A percentile compares a stretch with the other conserved stretches of the same genome.
phyloP scores from a whole-genome alignment of 2,113 vertebrate genomes.

The Cebus imitator region DNA sequence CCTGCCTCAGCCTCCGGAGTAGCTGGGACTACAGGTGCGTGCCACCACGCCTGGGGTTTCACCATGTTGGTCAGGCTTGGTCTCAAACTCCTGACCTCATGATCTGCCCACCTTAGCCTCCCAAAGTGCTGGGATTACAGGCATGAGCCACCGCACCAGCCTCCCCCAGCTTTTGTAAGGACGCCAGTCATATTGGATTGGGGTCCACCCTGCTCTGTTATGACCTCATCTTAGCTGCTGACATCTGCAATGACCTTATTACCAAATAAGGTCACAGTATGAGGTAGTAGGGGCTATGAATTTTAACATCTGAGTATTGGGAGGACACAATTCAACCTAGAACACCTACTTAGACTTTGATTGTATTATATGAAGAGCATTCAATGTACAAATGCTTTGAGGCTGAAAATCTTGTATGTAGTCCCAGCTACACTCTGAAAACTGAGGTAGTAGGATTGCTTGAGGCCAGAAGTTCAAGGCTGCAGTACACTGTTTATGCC shows the following conservation, averaged over 20 bases:
- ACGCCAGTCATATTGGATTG: background rate
- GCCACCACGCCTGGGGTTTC: too few relatives aligned
- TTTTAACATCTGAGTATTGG: background rate
- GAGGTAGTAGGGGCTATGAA: background rate
- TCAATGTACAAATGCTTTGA: background rate
- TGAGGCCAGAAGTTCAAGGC: background rate
- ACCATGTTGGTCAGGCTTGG: too few relatives aligned
- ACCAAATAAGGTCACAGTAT: conserved; percentile 36
- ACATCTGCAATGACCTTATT: background rate
- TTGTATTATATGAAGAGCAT: background rate
- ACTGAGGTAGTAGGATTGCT: background rate
- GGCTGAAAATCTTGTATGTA: background rate
- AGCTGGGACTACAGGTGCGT: too few relatives aligned
- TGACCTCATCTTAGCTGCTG: background rate
- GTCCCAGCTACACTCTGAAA: background rate
- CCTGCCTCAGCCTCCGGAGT: too few relatives aligned
- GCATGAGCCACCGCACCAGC: too few relatives aligned
- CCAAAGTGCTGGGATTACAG: too few relatives aligned
- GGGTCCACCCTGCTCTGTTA: background rate
- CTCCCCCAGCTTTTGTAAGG: background rate
- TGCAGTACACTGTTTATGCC: background rate
- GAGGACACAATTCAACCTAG: background rate
- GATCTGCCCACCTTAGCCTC: too few relatives aligned
- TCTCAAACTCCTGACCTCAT: too few relatives aligned
- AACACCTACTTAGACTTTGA: background rate